Evolutionary conservation across 2,888 invertebrate genomes (phyloP), one percentile per base, ranked within the genome.

Genomic region (Cremastinae sp.): DNA sequence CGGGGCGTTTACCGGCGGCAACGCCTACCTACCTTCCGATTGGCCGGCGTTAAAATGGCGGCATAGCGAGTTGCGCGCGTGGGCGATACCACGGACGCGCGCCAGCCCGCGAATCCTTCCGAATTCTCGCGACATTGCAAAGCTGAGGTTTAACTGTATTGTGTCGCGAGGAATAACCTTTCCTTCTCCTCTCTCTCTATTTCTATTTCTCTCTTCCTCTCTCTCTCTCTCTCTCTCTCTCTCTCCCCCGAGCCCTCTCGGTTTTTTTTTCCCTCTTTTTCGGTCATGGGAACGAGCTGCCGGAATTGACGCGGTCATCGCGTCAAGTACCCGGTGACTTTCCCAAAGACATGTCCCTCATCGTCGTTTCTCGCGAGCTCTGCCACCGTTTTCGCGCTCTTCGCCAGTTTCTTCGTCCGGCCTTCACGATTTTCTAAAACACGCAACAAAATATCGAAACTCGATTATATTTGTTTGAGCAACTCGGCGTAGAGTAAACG

Each of bases 41-140:
- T 85, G 85, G 85, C 78, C 71, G 70, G 78, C 82, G 82, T 41
- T 69, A 65, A 77, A 82, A 83, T 82, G 83, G 82, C 83, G 81
- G 83, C 68, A 76, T 56, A 66, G 66, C 54, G 78, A 75, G 80
- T 51, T 53, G 62, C 47, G 51, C 49, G 62, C 62, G 72, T 76
- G 74, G 73, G 72, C 75, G 75, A 80, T 68, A 75, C 73, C 69
- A 28, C 2, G 5, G 5, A 28, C 28, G 28, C 28, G 12, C 45
- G 18, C 53, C 64, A 28, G 53, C 16, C 18, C 66, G 45, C 54
- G 8, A 36, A 36, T 45, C 59, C 43, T 14, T 62, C 61, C 14
- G 12, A 28, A 16, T n/a, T 9, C 20, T 47, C 49, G 49, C 34
- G 38, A 49, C 71, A 56, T 41, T 41, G 28, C 38, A 54, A 54